Percentiles rank a stretch among this genome's conserved stretches.
Evolutionary conservation across 2,888 invertebrate genomes (phyloP).

Genomic region (Orthosia gothica): DNA sequence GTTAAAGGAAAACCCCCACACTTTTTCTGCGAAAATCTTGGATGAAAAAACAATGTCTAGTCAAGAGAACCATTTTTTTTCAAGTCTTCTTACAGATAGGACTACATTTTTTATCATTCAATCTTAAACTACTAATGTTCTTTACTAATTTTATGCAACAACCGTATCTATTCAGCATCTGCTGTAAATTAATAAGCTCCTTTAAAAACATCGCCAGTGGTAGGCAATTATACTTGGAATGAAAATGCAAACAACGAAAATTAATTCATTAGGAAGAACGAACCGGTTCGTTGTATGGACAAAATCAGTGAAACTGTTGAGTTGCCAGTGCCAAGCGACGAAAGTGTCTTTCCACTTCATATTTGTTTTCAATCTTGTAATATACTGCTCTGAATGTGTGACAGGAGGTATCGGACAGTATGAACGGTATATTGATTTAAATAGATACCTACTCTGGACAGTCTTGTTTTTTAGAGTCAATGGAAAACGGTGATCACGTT

Average conservation of each 20-base stretch:
- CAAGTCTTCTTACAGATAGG: background rate
- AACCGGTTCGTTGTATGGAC: no score
- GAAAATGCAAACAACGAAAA: conserved; percentile 41
- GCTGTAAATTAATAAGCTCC: background rate
- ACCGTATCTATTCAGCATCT: background rate
- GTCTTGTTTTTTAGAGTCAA: no score
- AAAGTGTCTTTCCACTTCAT: background rate
- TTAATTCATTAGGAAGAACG: conserved; percentile 28
- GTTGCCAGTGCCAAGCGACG: background rate
- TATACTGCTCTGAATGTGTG: no score
- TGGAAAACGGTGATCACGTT: no score
- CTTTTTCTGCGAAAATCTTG: background rate
- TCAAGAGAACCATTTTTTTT: background rate
- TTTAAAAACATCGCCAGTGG: background rate
- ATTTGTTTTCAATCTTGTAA: no score
- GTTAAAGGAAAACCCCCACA: background rate
- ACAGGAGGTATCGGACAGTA: no score
- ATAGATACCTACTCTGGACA: no score
- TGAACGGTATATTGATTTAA: no score
- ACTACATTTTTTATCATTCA: background rate
- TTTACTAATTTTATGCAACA: background rate
- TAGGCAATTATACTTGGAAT: conserved; percentile 42
- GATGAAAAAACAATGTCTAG: background rate
- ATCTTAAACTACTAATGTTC: background rate
- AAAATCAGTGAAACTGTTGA: background rate